Evolutionary conservation across 1,140 invertebrate species (phyloP), one percentile per base, ranked within the genome.

Genomic region (Lanistes nyassanus): DNA sequence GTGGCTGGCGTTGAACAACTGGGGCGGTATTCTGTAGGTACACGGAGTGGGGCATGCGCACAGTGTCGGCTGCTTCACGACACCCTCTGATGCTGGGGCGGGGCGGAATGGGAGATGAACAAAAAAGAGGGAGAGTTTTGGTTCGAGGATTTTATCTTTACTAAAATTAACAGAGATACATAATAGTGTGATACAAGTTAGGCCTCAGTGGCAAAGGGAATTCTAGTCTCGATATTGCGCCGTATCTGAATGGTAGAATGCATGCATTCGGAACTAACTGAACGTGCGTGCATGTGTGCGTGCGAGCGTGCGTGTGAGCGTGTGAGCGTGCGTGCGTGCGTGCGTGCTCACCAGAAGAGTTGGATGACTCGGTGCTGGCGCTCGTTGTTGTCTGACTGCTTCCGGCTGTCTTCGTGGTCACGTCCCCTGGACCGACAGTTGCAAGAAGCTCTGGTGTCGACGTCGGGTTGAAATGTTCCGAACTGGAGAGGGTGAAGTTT

Each of bases 281-380:
- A 36, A 7, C 9, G 62, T 65, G 62, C 9, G 62, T 42, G 62
- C 5, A 36, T 65, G 62, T 39, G 64, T 39, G 36, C 47, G 36
- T 7, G 36, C 47, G 65, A n/a, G 65, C 47, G 65, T 42, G 65
- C 47, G 65, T 42, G 65, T 67, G 37, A 26, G 65, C 29, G 65
- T 67, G 65, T 67, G 65, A 42, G 65, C 51, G 39, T 29, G 39
- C 51, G 39, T 7, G 39, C 53, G n/a, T 31, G 66, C 51, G n/a
- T 53, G 37, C 53, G 39, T 26, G n/a, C 31, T 42, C 31, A 51
- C 53, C 21, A 21, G 26, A 31, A 36, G 62, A 23, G 26, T 31
- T 23, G 34, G 19, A n/a, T 51, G 21, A 69, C 51, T 69, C 53
- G 2, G 21, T n/a, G 16, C 53, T 29, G 7, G 51, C 34, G 34